Percentiles rank a stretch among this genome's conserved stretches.
These are phyloP conservation scores for Musca vetustissima DNA, from an alignment of 1,140 invertebrate genomes.

Conservation along the genomic window DNA sequence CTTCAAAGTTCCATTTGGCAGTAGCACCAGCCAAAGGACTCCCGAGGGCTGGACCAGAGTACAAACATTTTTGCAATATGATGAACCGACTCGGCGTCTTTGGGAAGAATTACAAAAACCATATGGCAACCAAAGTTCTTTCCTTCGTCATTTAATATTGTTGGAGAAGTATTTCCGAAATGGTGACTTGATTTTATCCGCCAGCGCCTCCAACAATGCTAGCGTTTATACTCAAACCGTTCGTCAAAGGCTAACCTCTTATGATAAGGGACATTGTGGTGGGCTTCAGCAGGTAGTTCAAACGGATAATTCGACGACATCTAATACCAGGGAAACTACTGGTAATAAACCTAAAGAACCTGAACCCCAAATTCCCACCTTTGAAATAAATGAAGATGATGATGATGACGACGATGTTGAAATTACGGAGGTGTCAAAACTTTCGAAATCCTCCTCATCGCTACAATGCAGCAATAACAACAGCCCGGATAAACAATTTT, in stretches of 20 bases:
- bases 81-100: slow-evolving; percentile 74
- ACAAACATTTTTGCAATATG: slow-evolving; percentile 75
- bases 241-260: slow-evolving; percentile 74
- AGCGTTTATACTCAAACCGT: slow-evolving; percentile 77
- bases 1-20: slow-evolving; percentile 59
- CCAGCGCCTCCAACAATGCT: slow-evolving; percentile 71
- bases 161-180: slow-evolving; percentile 79
- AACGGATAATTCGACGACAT: slow-evolving; percentile 8
- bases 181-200: slow-evolving; percentile 72
- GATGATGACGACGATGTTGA: slow-evolving; percentile 29
- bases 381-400: slow-evolving; percentile 27
- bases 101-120: slow-evolving; percentile 81
- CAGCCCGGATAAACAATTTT: not conserved
- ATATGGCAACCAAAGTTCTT: slow-evolving; percentile 82
- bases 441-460: not conserved
- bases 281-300: slow-evolving; percentile 25
- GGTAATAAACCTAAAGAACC: slow-evolving; percentile 24
- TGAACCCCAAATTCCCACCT: slow-evolving; percentile 23
- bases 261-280: slow-evolving; percentile 61
- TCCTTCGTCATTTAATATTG: slow-evolving; percentile 76
- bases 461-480: not conserved
- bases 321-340: not conserved
- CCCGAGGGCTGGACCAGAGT: slow-evolving; percentile 82
- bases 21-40: slow-evolving; percentile 56
- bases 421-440: slow-evolving; percentile 3